These are phyloP conservation scores for Scyliorhinus canicula DNA, from an alignment of 2,797 vertebrate species.

Conservation along the genomic window DNA sequence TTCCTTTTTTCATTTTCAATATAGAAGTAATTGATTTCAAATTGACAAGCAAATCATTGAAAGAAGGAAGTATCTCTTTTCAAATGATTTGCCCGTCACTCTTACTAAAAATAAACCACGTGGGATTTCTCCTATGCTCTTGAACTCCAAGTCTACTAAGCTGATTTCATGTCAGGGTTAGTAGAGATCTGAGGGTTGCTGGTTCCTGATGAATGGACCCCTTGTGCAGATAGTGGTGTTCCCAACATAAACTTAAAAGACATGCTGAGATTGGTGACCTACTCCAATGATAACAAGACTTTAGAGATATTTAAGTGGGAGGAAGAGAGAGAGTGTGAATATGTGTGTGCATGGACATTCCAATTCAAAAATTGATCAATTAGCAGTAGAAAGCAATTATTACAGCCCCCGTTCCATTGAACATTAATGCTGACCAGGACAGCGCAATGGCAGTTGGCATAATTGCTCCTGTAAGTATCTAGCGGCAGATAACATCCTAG, in stretches of 20 bases:
- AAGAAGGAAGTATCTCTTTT: constrained; percentile 23
- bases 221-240: not conserved
- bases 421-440: not conserved
- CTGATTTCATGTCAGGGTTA: not conserved
- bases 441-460: not conserved
- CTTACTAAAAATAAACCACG: not conserved
- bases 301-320: not conserved
- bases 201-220: not conserved
- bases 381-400: not conserved
- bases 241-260: not conserved
- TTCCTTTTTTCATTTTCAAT: not conserved
- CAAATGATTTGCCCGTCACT: not conserved
- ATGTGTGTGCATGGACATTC: not conserved
- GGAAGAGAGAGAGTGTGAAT: not conserved
- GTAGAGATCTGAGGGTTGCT: not conserved
- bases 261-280: not conserved
- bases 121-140: not conserved
- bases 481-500: not conserved
- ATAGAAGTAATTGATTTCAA: not conserved
- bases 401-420: not conserved
- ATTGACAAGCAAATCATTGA: not conserved
- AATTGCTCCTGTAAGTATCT: not conserved
- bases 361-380: not conserved
- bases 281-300: not conserved
- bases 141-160: not conserved